phyloP scores from a whole-genome alignment of 2,888 invertebrate genomes.

The Anagyrus pseudococci region DNA sequence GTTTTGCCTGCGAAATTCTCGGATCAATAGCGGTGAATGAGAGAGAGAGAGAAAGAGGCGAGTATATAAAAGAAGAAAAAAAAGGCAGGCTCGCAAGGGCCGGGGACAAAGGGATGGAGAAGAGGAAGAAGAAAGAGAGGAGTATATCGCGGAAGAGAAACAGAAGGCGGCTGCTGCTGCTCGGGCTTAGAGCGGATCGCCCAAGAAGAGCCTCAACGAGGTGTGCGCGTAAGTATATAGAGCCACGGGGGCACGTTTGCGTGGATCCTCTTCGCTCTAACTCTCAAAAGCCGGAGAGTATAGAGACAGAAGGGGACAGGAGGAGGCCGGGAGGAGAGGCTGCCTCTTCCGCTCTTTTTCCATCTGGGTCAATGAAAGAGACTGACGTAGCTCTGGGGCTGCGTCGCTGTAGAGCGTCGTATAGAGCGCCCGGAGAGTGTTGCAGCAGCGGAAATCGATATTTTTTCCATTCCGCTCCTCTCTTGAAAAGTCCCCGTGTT shows the following conservation, averaged over 20 bases:
- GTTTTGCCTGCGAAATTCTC: too few relatives aligned
- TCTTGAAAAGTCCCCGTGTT: constrained; percentile 30
- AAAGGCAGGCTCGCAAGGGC: too few relatives aligned
- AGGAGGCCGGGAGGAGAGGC: constrained; percentile 7
- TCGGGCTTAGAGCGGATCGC: too few relatives aligned
- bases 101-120: constrained; percentile 13
- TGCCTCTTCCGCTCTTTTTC: constrained; percentile 31
- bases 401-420: too few relatives aligned
- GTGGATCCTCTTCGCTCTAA: too few relatives aligned
- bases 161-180: too few relatives aligned
- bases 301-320: constrained; percentile 8
- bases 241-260: too few relatives aligned
- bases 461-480: constrained; percentile 38
- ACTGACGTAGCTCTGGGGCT: neutral
- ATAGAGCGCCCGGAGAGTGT: constrained; percentile 28
- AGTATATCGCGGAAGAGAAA: constrained; percentile 9
- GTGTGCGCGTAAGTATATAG: too few relatives aligned
- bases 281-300: neutral
- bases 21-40: too few relatives aligned
- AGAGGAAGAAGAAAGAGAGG: neutral
- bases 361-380: constrained; percentile 42
- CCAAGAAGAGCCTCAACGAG: too few relatives aligned
- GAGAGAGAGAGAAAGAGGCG: too few relatives aligned
- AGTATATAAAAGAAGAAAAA: too few relatives aligned
- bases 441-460: constrained; percentile 49